A percentile compares a stretch with the other conserved stretches of the same genome.
Evolutionary conservation across 2,113 vertebrate species (phyloP).

Genomic region (Lophius piscatorius): DNA sequence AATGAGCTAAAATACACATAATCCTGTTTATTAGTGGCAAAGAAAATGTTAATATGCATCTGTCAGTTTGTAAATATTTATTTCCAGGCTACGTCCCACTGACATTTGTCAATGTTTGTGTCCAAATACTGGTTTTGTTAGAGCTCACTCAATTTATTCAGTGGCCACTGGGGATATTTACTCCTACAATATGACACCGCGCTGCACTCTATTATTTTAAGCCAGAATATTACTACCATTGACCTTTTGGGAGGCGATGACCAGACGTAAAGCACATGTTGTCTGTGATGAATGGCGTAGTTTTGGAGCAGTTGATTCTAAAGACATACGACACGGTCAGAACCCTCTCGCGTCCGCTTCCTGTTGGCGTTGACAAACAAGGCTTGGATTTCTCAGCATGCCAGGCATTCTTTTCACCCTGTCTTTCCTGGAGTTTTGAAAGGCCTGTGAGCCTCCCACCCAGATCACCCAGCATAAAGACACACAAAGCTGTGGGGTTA

Average conservation of each 20-base stretch:
- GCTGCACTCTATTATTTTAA: conserved; percentile 59
- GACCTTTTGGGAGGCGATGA: conserved; percentile 62
- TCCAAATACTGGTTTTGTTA: too few relatives aligned
- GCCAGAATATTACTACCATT: conserved; percentile 54
- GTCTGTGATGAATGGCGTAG: conserved; percentile 65
- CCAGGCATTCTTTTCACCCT: conserved; percentile 79
- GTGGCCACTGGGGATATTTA: conserved; percentile 24
- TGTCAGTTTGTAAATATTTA: too few relatives aligned
- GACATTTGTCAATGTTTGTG: too few relatives aligned
- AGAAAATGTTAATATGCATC: too few relatives aligned
- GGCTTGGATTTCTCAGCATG: conserved; percentile 81
- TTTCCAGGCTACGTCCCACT: too few relatives aligned
- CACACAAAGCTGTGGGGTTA: conserved; percentile 78
- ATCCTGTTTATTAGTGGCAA: too few relatives aligned
- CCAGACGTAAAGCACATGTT: conserved; percentile 51
- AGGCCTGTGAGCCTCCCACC: conserved; percentile 78
- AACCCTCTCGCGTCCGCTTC: conserved; percentile 81
- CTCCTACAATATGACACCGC: conserved; percentile 45
- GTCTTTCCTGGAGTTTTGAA: conserved; percentile 78
- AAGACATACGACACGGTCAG: conserved; percentile 75
- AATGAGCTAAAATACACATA: too few relatives aligned
- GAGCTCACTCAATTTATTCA: conserved; percentile 41
- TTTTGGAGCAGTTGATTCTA: conserved; percentile 66
- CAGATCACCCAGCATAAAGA: conserved; percentile 74
- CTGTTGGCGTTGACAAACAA: conserved; percentile 83